Evolutionary conservation across 1,140 invertebrate species (phyloP), one percentile per base, ranked within the genome.

Genomic region (Idris sp.): DNA sequence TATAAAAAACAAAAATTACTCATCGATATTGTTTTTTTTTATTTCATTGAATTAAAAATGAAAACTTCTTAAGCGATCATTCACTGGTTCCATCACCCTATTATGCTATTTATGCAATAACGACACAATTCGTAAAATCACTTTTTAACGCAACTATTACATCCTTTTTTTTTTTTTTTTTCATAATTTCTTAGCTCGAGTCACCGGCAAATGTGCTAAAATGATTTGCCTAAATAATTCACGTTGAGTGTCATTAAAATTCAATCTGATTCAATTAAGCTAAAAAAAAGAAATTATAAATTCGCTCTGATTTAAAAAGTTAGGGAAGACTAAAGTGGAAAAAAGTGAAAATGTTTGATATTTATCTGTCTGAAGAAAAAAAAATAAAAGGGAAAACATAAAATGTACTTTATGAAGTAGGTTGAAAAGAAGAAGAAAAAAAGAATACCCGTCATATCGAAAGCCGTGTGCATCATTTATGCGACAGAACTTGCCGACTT

Each of bases 381-480:
- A 59, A 26, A 30, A 36, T 31, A 31, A 71, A 68, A 64, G 59
- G 53, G 44, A 33, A 53, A 71, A 69, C 65, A 76, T 71, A 43
- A 67, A 64, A 76, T 76, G 64, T 71, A 71, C 59, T 71, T 69
- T 65, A 64, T 59, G 31, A 71, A 65, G 71, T 65, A 51, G 53
- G 59, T 18, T 25, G 35, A 43, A 49, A 22, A 44, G 43, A 65
- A 76, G 71, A 76, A 64, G 61, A 53, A 69, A 76, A 76, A 76
- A 64, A 65, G 59, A 69, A 76, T 76, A 59, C 59, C 64, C 58
- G 59, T 69, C 65, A 65, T 76, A 76, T 75, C 65, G 73, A 62
- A 38, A 26, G 36, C 35, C 44, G 44, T 46, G 64, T 75, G 59
- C 73, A 75, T 75, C 73, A 75, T 75, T 75, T 69, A 75, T 75